phyloP scores from a whole-genome alignment of 1,140 invertebrate species.

The Triops longicaudatus region DNA sequence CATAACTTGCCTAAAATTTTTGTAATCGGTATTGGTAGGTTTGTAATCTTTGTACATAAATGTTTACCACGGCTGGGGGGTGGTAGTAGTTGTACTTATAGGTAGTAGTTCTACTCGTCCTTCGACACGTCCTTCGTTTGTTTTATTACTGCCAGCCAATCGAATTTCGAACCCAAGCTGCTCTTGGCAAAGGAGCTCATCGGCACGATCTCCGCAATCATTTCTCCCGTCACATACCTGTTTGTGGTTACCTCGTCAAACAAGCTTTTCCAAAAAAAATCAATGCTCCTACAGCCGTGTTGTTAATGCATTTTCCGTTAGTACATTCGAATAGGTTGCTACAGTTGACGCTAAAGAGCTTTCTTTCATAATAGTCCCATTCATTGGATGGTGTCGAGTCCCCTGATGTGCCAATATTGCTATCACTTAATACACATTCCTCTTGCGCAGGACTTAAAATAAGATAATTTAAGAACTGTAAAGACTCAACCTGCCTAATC shows the following conservation, averaged over 20 bases:
- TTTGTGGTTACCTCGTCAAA: background rate
- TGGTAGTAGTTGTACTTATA: conserved; percentile 24
- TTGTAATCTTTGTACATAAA: background rate
- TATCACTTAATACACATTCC: conserved; percentile 50
- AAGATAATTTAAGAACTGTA: conserved; percentile 21
- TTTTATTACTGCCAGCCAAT: conserved; percentile 46
- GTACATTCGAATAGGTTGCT: conserved; percentile 43
- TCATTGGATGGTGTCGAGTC: conserved; percentile 39
- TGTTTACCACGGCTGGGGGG: background rate
- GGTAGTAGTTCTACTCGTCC: too few relatives aligned
- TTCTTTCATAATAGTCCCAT: conserved; percentile 53
- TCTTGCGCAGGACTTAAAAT: conserved; percentile 43
- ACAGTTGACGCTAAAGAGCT: conserved; percentile 43
- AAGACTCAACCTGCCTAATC: too few relatives aligned
- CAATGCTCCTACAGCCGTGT: conserved; percentile 37
- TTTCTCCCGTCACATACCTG: conserved; percentile 58
- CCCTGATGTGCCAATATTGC: conserved; percentile 50
- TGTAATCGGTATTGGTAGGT: background rate
- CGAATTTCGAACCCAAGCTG: conserved; percentile 51
- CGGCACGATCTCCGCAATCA: conserved; percentile 58
- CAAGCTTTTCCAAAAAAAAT: conserved; percentile 21
- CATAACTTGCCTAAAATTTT: background rate
- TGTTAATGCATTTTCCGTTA: conserved; percentile 52
- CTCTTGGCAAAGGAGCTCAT: conserved; percentile 53
- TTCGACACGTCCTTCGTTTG: conserved; percentile 58